Conservation (phyloP, 2,888 invertebrate genomes). For the Clepsis dumicolana region DNA sequence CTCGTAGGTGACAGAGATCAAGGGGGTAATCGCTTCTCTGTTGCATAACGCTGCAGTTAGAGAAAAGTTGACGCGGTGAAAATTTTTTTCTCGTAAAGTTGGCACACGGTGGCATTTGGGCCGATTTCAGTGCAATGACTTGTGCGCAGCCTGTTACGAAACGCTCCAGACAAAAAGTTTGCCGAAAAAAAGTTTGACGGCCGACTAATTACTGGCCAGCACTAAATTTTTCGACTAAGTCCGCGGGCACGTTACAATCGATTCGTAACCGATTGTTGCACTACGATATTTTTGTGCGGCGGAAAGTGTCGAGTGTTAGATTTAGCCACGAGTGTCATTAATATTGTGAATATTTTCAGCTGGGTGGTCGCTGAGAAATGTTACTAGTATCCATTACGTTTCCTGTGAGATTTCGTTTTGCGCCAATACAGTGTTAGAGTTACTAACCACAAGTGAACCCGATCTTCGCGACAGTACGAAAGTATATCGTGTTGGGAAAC, state of each 20-base stretch:
- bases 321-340: conserved; percentile 51
- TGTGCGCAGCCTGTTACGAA: conserved; percentile 69
- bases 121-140: conserved; percentile 72
- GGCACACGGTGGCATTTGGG: conserved; percentile 66
- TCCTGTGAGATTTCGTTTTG: conserved; percentile 77
- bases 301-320: conserved; percentile 54
- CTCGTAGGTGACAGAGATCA: conserved; percentile 64
- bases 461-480: conserved; percentile 76
- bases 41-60: conserved; percentile 83
- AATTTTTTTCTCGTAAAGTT: conserved; percentile 60
- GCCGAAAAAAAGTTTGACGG: conserved; percentile 68
- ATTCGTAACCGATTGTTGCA: conserved; percentile 57
- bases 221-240: conserved; percentile 51
- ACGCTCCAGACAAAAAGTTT: conserved; percentile 70
- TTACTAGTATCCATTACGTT: conserved; percentile 78
- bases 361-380: conserved; percentile 73
- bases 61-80: conserved; percentile 76
- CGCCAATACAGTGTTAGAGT: conserved; percentile 77
- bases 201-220: conserved; percentile 73
- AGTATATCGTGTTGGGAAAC: conserved; percentile 80
- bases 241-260: conserved; percentile 45
- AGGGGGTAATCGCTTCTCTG: conserved; percentile 62
- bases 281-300: conserved; percentile 61
- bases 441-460: conserved; percentile 83
- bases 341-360: conserved; percentile 73